phyloP scores from a whole-genome alignment of 2,113 vertebrate species.

The Petaurus breviceps region DNA sequence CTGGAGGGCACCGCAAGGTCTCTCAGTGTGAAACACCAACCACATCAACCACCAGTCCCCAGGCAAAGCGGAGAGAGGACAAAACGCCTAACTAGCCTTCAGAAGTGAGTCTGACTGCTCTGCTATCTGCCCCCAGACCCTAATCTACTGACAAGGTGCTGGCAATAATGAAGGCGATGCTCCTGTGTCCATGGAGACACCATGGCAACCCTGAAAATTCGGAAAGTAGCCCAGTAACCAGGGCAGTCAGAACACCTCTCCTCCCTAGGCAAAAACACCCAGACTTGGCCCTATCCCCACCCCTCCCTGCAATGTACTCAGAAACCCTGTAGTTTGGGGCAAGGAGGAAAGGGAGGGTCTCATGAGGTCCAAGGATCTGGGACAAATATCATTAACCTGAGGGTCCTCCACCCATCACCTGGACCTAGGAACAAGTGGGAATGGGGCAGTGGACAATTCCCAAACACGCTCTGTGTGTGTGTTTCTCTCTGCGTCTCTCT shows the following conservation, averaged over 20 bases:
- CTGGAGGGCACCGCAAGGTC: neutral
- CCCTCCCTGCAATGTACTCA: neutral
- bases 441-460: neutral
- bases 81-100: neutral
- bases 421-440: neutral
- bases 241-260: conserved; percentile 58
- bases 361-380: neutral
- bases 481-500: too few species aligned
- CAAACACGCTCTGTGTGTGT: too few species aligned
- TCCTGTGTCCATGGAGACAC: conserved; percentile 73
- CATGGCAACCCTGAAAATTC: conserved; percentile 73
- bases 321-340: neutral
- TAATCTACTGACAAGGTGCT: conserved; percentile 67
- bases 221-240: conserved; percentile 68
- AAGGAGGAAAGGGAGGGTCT: neutral
- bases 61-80: neutral
- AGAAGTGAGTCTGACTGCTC: neutral
- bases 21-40: neutral
- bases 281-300: neutral
- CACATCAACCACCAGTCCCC: conserved; percentile 18
- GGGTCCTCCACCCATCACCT: neutral
- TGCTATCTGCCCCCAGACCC: conserved; percentile 49
- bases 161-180: conserved; percentile 78
- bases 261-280: neutral
- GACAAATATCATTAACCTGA: neutral